phyloP scores from a whole-genome alignment of 2,797 vertebrate genomes.

The Acanthurus tractus region DNA sequence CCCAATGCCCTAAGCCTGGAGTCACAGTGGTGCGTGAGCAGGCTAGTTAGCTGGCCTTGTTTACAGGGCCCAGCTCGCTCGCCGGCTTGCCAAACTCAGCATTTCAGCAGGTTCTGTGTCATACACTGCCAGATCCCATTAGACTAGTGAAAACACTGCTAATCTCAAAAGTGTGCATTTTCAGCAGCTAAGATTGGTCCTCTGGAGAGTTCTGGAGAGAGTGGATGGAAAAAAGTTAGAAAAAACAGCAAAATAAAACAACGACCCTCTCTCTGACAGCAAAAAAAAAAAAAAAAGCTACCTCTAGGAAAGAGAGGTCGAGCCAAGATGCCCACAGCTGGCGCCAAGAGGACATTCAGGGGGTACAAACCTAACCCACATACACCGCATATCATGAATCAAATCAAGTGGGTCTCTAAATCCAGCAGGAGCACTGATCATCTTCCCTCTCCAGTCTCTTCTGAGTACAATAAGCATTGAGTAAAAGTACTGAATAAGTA shows the following conservation, averaged over 20 bases:
- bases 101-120: slow-evolving; percentile 71
- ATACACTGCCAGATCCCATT: slow-evolving; percentile 68
- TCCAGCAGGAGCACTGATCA: background rate
- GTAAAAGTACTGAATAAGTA: background rate
- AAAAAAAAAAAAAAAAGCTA: slow-evolving; percentile 42
- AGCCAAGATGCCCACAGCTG: slow-evolving; percentile 57
- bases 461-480: background rate
- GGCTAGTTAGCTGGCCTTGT: slow-evolving; percentile 59
- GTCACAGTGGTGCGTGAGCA: slow-evolving; percentile 52
- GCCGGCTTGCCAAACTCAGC: slow-evolving; percentile 59
- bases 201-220: slow-evolving; percentile 50
- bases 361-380: slow-evolving; percentile 2
- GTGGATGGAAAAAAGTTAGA: slow-evolving; percentile 33
- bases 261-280: slow-evolving; percentile 47
- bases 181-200: slow-evolving; percentile 55
- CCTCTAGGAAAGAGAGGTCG: slow-evolving; percentile 51
- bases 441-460: background rate
- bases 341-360: slow-evolving; percentile 31
- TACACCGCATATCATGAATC: background rate
- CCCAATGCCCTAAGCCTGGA: slow-evolving; percentile 56
- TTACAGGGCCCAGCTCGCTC: slow-evolving; percentile 64
- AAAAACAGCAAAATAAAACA: slow-evolving; percentile 5
- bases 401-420: background rate
- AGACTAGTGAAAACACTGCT: slow-evolving; percentile 68
- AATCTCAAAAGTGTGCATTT: slow-evolving; percentile 51